Base-by-base conservation (phyloP, 1,140 invertebrate species). In the Drosophila pachea region DNA sequence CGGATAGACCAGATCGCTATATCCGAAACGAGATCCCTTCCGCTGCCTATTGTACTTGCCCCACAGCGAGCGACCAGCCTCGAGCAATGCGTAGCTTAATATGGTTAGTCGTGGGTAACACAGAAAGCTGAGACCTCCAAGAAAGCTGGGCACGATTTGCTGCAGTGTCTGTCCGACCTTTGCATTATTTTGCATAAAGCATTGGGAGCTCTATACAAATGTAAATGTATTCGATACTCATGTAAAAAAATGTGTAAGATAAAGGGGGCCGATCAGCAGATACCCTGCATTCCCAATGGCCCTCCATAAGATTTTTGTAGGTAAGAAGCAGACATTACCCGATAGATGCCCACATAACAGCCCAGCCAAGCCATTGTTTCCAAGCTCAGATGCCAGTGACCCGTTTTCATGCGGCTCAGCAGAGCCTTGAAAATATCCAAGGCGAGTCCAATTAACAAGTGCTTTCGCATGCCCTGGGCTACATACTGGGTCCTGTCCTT, bases 271-370 rank as follows among this genome's bases (percentile, higher is more conserved):
- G 8, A 40, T 40, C 22, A 22, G 38, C 38, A 40, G 14, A 43
- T 9, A 43, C 22, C 22, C 22, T 22, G 22, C 22, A 22, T 22
- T 22, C 3, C 22, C 22, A 22, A 22, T 22, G 22, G 22, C 22
- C 22, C 22, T 22, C 22, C 22, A 22, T 22, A 43, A 14, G 1
- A 42, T 42, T 42, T 42, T 2, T 42, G 7, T 6, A 14, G 40
- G 40, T 14, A 12, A 12, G 3, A 14, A 42, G 40, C 5, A 4
- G 29, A 47, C 14, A 11, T 62, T 63, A 81, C 79, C 61, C 77
- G 67, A 48, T 84, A 84, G 5, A 81, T 54, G 29, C 69, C 74
- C 14, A 79, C 64, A 42, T 81, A 84, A 33, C 72, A 65, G 35
- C 75, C 67, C 12, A 84, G 48, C 36, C 71, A 73, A 6, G 67